Base-by-base conservation (phyloP, 2,888 invertebrate genomes). In the Drosophila neonasuta region DNA sequence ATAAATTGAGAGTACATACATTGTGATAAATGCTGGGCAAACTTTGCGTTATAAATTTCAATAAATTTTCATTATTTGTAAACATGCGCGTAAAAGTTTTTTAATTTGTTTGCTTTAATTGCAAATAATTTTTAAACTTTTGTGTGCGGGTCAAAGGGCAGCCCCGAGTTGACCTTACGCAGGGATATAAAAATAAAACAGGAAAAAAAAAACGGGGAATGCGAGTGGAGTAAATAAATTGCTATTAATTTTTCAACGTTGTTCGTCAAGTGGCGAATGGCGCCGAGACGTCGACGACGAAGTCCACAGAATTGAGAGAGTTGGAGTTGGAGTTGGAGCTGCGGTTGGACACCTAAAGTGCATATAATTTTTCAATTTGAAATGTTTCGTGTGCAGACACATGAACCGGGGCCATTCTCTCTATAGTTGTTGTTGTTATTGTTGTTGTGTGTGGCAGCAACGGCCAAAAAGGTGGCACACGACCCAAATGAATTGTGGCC, bases 291-390 rank as follows among this genome's bases (percentile, higher is more conserved):
- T 69, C 76, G 77, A 59, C 60, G 70, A 60, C 59, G 62, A 49
- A 32, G 41, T 11, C 30, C 20, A 29, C 34, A 15, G 56, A 50
- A 49, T 20, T 13, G 20, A 20, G 20, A 20, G 30, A 45, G 11
- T 24, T 44, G 63, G 39, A 68, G 46, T 20, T 32, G 63, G 42
- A 69, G 46, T 20, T 32, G 58, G 55, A 59, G 42, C 56, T 29
- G 10, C 32, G 49, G 44, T 34, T 13, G 74, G 73, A 74, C 79
- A 88, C 87, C 89, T 88, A 89, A 89, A 89, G 89, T 89, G 89
- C 81, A 88, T 88, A 88, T 89, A 88, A 89, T 89, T 89, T 89
- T 89, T 89, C 89, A 89, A 89, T 89, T 89, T 86, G 83, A 86
- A 80, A 75, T 75, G 80, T 77, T 80, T 74, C 74, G 72, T 74